Evolutionary conservation across 2,797 vertebrate species (phyloP).

Genomic region (Aulostomus chinensis): DNA sequence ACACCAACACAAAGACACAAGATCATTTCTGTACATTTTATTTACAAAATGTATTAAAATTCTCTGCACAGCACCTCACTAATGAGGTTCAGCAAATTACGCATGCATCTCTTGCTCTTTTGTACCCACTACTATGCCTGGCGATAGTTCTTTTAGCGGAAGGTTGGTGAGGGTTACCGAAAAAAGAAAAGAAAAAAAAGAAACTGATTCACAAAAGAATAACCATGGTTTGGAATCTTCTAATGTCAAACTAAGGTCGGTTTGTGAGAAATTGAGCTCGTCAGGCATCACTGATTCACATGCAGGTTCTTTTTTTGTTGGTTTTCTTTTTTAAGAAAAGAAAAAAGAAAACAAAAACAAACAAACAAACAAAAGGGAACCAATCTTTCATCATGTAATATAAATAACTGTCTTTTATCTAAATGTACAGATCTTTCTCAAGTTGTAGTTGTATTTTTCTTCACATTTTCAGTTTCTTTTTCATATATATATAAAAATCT

Average conservation of each 20-base stretch:
- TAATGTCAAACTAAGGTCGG: constrained; percentile 82
- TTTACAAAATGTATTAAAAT: constrained; percentile 99
- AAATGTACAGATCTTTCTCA: constrained; percentile 89
- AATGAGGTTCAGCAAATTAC: constrained; percentile 91
- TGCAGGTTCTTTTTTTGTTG: constrained; percentile 77
- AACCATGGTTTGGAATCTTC: constrained; percentile 78
- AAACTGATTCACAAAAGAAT: constrained; percentile 55
- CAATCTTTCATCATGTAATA: constrained; percentile 81
- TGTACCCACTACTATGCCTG: constrained; percentile 88
- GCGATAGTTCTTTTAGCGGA: constrained; percentile 85
- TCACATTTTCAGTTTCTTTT: constrained; percentile 62
- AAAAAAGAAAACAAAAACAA: constrained; percentile 51
- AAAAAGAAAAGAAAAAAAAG: constrained; percentile 9
- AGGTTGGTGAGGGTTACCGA: constrained; percentile 85
- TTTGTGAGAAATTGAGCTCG: constrained; percentile 86
- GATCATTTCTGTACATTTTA: constrained; percentile 94
- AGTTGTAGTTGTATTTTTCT: constrained; percentile 72
- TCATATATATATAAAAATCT: constrained; percentile 75
- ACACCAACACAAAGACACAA: constrained; percentile 38
- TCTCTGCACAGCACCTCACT: constrained; percentile 96
- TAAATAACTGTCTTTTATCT: constrained; percentile 87
- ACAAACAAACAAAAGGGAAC: constrained; percentile 66
- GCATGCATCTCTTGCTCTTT: constrained; percentile 94
- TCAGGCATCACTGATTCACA: constrained; percentile 88
- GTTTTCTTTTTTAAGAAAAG: constrained; percentile 26